Evolutionary conservation across 2,113 vertebrate genomes (phyloP).

Genomic region (Notiomystis cincta): DNA sequence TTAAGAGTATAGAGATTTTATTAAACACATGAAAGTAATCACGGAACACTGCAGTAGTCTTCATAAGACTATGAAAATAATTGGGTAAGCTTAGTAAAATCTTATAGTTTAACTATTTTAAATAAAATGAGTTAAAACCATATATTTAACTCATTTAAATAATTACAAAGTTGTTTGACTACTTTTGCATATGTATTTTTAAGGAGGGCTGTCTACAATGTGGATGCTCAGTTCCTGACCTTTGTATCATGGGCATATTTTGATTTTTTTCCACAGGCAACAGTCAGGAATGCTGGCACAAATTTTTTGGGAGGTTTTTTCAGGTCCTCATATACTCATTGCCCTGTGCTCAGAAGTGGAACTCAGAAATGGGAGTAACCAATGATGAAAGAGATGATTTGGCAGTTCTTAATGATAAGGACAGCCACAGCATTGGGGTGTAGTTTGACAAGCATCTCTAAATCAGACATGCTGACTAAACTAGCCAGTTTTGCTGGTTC

Average conservation of each 20-base stretch:
- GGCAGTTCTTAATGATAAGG: not conserved
- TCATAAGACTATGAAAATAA: not conserved
- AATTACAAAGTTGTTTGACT: not conserved
- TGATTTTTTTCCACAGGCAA: not conserved
- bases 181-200: not conserved
- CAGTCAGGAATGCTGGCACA: not conserved
- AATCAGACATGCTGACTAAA: not conserved
- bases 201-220: not conserved
- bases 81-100: not conserved
- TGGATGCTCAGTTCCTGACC: not conserved
- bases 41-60: not conserved
- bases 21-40: not conserved
- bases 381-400: not conserved
- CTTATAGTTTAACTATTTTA: not conserved
- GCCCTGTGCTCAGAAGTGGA: not conserved
- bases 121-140: not conserved
- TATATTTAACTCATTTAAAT: not conserved
- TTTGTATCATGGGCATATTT: not conserved
- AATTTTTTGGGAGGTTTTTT: not conserved
- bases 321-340: not conserved
- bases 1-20: not conserved
- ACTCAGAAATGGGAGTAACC: not conserved
- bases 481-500: slow-evolving; percentile 27
- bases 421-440: not conserved
- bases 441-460: not conserved